These are phyloP conservation scores for Fulmarus glacialis DNA, from an alignment of 2,113 vertebrate species.

Conservation along the genomic window DNA sequence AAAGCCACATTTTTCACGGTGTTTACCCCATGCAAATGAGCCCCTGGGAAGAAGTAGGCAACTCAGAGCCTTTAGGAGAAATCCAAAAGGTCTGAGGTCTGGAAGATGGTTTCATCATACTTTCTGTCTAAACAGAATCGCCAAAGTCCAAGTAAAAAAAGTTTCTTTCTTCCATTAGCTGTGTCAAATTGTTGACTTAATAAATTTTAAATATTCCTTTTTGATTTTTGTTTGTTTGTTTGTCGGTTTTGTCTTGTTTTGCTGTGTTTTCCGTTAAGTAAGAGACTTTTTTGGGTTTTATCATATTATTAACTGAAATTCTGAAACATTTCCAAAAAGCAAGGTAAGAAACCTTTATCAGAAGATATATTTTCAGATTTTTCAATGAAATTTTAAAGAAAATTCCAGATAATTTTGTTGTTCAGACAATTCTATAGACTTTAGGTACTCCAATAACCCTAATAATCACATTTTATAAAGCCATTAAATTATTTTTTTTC, in stretches of 20 bases:
- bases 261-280: background rate
- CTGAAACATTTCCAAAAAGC: background rate
- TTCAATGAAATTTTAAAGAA: background rate
- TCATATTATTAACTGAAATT: background rate
- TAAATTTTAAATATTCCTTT: background rate
- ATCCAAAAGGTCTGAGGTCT: background rate
- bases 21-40: background rate
- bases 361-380: accelerated
- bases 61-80: background rate
- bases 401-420: background rate
- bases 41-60: background rate
- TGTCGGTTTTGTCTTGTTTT: background rate
- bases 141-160: background rate
- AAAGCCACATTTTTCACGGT: background rate
- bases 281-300: accelerated
- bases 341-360: background rate
- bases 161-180: background rate
- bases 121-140: background rate
- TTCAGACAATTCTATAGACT: background rate
- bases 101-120: background rate
- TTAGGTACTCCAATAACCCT: background rate
- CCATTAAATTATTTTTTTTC: background rate
- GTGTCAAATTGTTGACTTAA: background rate
- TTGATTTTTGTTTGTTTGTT: accelerated
- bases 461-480: background rate